Base-by-base conservation (phyloP, 2,113 vertebrate genomes). In the Brachypteracias leptosomus region DNA sequence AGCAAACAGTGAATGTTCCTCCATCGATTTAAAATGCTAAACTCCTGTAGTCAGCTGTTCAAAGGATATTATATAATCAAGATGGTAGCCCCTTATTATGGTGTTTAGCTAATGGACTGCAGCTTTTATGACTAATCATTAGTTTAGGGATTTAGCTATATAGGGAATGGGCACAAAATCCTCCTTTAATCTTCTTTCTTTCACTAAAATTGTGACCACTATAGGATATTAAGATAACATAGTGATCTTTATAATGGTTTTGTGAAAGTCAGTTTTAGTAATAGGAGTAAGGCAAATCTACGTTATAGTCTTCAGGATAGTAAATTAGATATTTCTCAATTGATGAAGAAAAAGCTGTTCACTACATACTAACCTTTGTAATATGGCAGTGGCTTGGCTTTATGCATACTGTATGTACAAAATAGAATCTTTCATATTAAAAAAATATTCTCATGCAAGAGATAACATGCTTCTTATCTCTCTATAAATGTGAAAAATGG, bases 141-240 rank as follows among this genome's bases (percentile, higher is more conserved):
- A 85, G 61, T 94, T 96, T 75, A 91, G 31, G 66, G 78, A 82
- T 91, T 95, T 96, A 89, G 15, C 49, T 89, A 31, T 77, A 33
- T 11, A 88, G 74, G 75, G 21, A 93, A 55, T 71, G 28, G 66
- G 33, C 22, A 89, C 35, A 85, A 96, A 97, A 98, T 96, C 95
- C 76, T 80, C 77, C 88, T 95, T 93, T 97, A 95, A 96, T 95
- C 90, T 93, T 85, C 65, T 79, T 89, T 89, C 65, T 89, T 83
- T 63, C 57, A 87, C 67, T 92, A 90, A 87, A 96, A 94, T 95
- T 94, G 76, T 94, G 88, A 85, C 40, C 59, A 61, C 18, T 94
- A 65, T 85, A 72, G 52, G 79, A 58, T 73, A 91, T 96, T 92
- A 95, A 80, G 75, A 58, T 74, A 85, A 46, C 40, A 75, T 28